Conservation (phyloP, 2,888 invertebrate genomes). For the Leptopterna dolabrata region DNA sequence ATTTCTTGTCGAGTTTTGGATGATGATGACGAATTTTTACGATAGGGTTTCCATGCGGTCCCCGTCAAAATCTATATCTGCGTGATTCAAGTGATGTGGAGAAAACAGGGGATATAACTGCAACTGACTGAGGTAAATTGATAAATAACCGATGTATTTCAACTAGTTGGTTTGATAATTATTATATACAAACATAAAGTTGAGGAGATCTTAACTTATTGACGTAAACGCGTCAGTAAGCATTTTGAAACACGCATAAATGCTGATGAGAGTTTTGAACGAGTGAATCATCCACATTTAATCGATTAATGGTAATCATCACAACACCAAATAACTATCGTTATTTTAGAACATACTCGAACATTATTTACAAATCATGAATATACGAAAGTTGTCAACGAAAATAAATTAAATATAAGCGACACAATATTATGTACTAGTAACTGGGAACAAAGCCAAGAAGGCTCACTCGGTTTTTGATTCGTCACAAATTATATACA, state of each 20-base stretch:
- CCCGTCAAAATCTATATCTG: no score
- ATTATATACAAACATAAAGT: not conserved
- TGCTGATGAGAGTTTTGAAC: not conserved
- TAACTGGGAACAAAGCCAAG: constrained; percentile 22
- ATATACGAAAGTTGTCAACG: not conserved
- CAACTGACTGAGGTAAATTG: not conserved
- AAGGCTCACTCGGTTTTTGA: constrained; percentile 34
- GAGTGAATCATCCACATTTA: not conserved
- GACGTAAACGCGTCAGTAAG: not conserved
- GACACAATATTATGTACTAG: not conserved
- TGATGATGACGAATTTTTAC: no score
- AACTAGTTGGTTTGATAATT: not conserved
- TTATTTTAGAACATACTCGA: not conserved
- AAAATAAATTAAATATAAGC: not conserved
- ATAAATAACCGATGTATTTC: constrained; percentile 14
- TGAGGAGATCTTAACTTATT: not conserved
- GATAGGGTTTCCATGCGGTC: no score
- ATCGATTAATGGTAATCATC: not conserved
- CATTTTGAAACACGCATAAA: not conserved
- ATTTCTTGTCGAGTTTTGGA: no score
- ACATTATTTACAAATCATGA: constrained; percentile 7
- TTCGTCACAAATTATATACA: constrained; percentile 18
- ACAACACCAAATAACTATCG: not conserved
- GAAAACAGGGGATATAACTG: not conserved
- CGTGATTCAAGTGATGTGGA: no score